A percentile compares a stretch with the other conserved stretches of the same genome.
Evolutionary conservation across 2,888 invertebrate genomes (phyloP).

Genomic region (Epirrhoe alternata): DNA sequence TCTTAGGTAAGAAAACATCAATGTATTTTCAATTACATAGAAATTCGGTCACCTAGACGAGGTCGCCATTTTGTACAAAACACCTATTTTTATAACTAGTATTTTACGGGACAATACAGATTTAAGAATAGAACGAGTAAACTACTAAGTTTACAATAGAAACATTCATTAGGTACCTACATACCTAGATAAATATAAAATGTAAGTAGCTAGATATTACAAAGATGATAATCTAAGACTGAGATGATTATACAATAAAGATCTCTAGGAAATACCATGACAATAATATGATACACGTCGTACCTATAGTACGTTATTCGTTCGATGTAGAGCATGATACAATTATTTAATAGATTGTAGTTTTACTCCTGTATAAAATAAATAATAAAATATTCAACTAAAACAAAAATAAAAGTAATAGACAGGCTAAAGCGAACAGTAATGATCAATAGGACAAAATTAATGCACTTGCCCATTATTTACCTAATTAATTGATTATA

Average conservation of each 20-base stretch:
- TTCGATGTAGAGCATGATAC: conserved; percentile 71
- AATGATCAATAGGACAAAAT: conserved; percentile 82
- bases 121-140: conserved; percentile 77
- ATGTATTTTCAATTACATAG: conserved; percentile 61
- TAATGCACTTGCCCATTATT: conserved; percentile 84
- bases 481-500: conserved; percentile 84
- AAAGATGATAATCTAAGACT: conserved; percentile 71
- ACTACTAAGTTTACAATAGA: conserved; percentile 80
- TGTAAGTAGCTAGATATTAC: conserved; percentile 75
- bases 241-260: conserved; percentile 62
- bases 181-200: conserved; percentile 74
- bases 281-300: conserved; percentile 55
- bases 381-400: conserved; percentile 85
- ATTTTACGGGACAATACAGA: conserved; percentile 79
- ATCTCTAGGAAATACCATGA: conserved; percentile 44
- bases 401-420: conserved; percentile 82
- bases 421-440: conserved; percentile 81
- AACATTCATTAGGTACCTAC: conserved; percentile 80
- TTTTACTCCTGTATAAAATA: conserved; percentile 75
- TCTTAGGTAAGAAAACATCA: conserved; percentile 55
- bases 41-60: conserved; percentile 85
- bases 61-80: conserved; percentile 82
- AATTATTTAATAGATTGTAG: conserved; percentile 66
- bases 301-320: conserved; percentile 61
- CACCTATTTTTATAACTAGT: conserved; percentile 70